phyloP scores from a whole-genome alignment of 2,797 vertebrate genomes.

The Pangasius mekongensis region DNA sequence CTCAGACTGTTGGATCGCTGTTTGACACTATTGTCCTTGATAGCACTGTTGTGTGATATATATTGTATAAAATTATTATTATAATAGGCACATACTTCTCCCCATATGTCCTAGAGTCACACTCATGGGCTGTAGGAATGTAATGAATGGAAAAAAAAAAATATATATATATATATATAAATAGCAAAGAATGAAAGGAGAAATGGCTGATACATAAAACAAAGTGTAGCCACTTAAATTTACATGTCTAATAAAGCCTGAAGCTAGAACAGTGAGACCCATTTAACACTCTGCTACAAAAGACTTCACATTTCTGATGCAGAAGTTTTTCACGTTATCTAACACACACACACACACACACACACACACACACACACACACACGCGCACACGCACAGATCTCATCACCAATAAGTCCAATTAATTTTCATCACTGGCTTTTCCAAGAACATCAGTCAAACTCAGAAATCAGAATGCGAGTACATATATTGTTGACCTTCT shows the following conservation, averaged over 20 bases:
- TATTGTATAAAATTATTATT: not conserved
- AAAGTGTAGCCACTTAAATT: not conserved
- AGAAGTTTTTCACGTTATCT: constrained; percentile 49
- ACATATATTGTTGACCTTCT: not conserved
- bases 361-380: not conserved
- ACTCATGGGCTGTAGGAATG: not conserved
- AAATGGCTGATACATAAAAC: not conserved
- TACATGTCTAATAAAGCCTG: constrained; percentile 18
- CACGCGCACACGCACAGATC: not conserved
- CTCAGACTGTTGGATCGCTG: not conserved
- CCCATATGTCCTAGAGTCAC: not conserved
- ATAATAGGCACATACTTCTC: not conserved
- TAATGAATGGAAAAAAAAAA: not conserved
- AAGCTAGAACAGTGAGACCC: constrained; percentile 28
- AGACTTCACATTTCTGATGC: constrained; percentile 59
- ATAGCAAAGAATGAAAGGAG: not conserved
- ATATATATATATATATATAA: too few species aligned
- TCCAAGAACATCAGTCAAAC: not conserved
- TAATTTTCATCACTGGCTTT: not conserved
- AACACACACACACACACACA: not conserved
- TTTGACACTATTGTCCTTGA: not conserved
- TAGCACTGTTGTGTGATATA: not conserved
- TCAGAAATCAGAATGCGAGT: not conserved
- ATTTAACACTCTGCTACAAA: constrained; percentile 58
- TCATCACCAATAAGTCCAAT: not conserved